phyloP scores from a whole-genome alignment of 2,888 invertebrate genomes.

The Athetis lepigone region DNA sequence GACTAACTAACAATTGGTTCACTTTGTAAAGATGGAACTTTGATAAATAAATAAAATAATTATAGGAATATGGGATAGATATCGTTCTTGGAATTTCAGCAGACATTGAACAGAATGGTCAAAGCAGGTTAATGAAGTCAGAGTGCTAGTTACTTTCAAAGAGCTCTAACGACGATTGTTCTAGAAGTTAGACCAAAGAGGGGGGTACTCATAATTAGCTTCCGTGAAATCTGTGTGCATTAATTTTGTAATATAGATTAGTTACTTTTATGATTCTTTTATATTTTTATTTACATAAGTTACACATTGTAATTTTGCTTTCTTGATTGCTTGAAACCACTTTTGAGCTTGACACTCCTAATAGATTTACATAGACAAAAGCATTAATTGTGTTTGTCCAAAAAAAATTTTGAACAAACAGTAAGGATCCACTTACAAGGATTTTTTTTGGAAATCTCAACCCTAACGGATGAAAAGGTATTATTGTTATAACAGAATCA shows the following conservation, averaged over 20 bases:
- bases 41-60: slow-evolving; percentile 16
- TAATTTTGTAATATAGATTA: not conserved
- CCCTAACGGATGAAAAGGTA: too few relatives aligned
- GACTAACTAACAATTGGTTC: slow-evolving; percentile 53
- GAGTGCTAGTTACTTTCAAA: not conserved
- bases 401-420: too few relatives aligned
- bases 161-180: not conserved
- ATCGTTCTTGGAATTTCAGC: not conserved
- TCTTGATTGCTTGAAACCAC: too few relatives aligned
- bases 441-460: too few relatives aligned
- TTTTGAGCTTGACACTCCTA: too few relatives aligned
- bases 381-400: too few relatives aligned
- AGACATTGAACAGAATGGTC: not conserved
- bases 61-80: not conserved
- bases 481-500: too few relatives aligned
- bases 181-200: slow-evolving; percentile 1
- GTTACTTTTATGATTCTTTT: too few relatives aligned
- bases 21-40: slow-evolving; percentile 24
- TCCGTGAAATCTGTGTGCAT: not conserved
- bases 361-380: too few relatives aligned
- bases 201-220: not conserved
- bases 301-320: too few relatives aligned
- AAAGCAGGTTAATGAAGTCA: not conserved
- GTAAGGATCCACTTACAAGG: too few relatives aligned
- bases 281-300: too few relatives aligned